phyloP scores from a whole-genome alignment of 2,888 invertebrate genomes.

The Caenorhabditis sp. region DNA sequence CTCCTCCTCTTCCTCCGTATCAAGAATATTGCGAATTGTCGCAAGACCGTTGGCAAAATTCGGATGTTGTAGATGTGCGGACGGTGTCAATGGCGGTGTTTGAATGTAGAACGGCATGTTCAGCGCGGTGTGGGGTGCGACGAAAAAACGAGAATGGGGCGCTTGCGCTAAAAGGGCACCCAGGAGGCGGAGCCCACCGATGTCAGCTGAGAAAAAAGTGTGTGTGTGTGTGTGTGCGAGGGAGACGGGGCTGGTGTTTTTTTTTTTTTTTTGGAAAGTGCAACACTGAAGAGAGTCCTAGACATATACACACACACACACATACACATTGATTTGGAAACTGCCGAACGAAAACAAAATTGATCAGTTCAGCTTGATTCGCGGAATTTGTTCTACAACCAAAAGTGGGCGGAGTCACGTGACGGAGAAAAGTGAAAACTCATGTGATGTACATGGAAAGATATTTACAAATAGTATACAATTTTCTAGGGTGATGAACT shows the following conservation, averaged over 20 bases:
- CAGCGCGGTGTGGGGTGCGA: not conserved
- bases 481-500: no score
- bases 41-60: not conserved
- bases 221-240: not conserved
- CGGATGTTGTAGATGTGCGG: not conserved
- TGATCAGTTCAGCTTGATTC: not conserved
- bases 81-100: slow-evolving; percentile 35
- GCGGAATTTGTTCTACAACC: no score
- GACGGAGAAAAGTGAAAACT: not conserved
- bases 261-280: not conserved
- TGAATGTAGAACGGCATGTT: slow-evolving; percentile 42
- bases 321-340: not conserved
- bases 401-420: slow-evolving; percentile 5
- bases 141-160: no score
- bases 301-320: not conserved
- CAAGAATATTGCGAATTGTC: slow-evolving; percentile 12
- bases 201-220: not conserved
- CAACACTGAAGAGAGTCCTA: not conserved
- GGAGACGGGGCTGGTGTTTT: not conserved
- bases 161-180: slow-evolving; percentile 1
- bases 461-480: not conserved
- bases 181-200: not conserved
- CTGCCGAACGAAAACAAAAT: not conserved
- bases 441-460: slow-evolving; percentile 4
- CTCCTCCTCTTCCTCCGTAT: slow-evolving; percentile 12